Evolutionary conservation across 2,797 vertebrate genomes (phyloP).

Genomic region (Channallabes apus): DNA sequence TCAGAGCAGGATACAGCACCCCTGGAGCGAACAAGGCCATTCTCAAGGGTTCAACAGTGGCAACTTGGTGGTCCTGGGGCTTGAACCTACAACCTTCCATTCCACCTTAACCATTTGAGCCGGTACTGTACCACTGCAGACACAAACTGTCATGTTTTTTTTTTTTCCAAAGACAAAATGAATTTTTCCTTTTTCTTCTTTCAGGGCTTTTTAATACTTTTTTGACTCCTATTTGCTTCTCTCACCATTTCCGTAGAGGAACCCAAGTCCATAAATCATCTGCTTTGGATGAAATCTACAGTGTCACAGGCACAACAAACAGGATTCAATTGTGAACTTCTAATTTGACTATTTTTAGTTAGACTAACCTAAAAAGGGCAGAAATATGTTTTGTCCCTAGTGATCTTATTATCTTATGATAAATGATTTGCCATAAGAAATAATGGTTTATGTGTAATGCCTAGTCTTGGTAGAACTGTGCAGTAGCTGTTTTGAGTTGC

Average conservation of each 20-base stretch:
- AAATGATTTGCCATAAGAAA: constrained; percentile 6
- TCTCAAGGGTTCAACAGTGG: no score
- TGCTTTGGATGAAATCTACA: neutral
- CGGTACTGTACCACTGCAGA: no score
- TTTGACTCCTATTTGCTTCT: neutral
- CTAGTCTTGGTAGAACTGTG: neutral
- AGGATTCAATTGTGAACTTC: neutral
- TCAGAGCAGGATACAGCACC: no score
- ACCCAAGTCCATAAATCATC: neutral
- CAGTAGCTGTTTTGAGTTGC: neutral
- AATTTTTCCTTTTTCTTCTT: no score
- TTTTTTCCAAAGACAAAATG: no score
- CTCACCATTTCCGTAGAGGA: neutral
- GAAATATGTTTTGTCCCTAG: neutral
- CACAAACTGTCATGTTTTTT: no score
- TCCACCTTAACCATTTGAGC: no score
- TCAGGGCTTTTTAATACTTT: neutral
- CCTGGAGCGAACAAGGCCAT: no score
- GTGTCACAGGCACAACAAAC: neutral
- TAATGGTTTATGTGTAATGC: neutral
- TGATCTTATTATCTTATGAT: neutral
- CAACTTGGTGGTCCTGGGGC: no score
- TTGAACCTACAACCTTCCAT: no score
- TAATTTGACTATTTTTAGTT: neutral
- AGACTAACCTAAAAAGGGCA: neutral